Evolutionary conservation across 2,888 invertebrate genomes (phyloP).

Genomic region (Schrankia costaestrigalis): DNA sequence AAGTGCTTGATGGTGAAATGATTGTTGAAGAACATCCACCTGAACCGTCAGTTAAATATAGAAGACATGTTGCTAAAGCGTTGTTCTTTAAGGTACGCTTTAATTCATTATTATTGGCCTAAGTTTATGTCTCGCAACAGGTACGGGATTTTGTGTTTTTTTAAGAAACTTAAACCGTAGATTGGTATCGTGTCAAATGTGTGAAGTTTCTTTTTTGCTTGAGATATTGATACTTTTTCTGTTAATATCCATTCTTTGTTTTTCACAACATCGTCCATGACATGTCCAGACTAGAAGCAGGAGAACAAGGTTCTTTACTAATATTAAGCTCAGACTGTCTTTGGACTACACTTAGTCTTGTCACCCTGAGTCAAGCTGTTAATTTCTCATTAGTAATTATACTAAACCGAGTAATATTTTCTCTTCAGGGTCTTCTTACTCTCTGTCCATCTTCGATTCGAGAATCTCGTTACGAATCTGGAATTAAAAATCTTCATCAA

Average conservation of each 20-base stretch:
- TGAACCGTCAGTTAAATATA: constrained; percentile 78
- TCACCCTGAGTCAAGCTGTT: background rate
- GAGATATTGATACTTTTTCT: no score
- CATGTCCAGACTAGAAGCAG: no score
- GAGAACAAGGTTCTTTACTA: no score
- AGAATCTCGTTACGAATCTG: constrained; percentile 62
- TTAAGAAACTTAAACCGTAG: no score
- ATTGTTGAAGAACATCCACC: constrained; percentile 54
- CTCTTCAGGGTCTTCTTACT: constrained; percentile 68
- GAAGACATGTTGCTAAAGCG: constrained; percentile 77
- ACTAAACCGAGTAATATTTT: background rate
- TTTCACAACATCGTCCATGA: no score
- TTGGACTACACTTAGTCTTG: no score
- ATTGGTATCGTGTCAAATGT: no score
- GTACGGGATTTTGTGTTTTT: no score
- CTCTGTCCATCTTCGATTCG: constrained; percentile 62
- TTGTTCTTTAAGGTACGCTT: constrained; percentile 82
- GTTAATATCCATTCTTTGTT: no score
- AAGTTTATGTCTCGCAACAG: no score
- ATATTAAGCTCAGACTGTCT: no score
- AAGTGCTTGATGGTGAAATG: constrained; percentile 44
- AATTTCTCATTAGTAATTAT: background rate
- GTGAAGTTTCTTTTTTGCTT: no score
- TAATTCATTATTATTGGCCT: background rate
- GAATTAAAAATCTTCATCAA: constrained; percentile 51